A percentile compares a stretch with the other conserved stretches of the same genome.
Evolutionary conservation across 1,140 invertebrate genomes (phyloP).

Genomic region (Delia radicum): DNA sequence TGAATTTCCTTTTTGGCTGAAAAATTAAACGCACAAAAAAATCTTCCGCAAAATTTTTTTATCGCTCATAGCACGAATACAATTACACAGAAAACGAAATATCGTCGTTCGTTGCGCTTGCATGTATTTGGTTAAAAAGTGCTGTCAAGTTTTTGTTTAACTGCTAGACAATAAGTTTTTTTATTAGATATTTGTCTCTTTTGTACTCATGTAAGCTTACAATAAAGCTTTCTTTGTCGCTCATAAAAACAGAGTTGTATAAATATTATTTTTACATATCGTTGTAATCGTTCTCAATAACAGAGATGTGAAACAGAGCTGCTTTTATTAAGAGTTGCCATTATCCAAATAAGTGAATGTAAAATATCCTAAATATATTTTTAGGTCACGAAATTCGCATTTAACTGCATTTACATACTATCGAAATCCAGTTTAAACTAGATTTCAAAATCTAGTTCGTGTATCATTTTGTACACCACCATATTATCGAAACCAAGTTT

Average conservation of each 20-base stretch:
- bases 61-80: conserved; percentile 24
- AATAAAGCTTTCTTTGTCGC: not conserved
- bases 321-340: not conserved
- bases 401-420: too few species aligned
- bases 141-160: not conserved
- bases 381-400: too few species aligned
- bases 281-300: not conserved
- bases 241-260: not conserved
- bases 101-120: conserved; percentile 13
- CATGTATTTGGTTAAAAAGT: conserved; percentile 11
- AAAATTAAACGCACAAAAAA: conserved; percentile 22
- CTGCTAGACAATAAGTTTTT: not conserved
- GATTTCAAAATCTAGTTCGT: too few species aligned
- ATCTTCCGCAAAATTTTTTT: conserved; percentile 26
- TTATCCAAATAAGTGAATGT: too few species aligned
- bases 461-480: too few species aligned
- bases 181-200: not conserved
- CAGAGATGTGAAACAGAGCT: not conserved
- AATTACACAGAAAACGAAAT: conserved; percentile 26
- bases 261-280: not conserved
- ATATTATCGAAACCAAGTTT: too few species aligned
- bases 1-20: conserved; percentile 14
- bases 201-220: not conserved
- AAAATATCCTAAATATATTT: too few species aligned
- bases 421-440: too few species aligned